Conservation (phyloP, 2,888 invertebrate species). For the Drosophila demipolita region DNA sequence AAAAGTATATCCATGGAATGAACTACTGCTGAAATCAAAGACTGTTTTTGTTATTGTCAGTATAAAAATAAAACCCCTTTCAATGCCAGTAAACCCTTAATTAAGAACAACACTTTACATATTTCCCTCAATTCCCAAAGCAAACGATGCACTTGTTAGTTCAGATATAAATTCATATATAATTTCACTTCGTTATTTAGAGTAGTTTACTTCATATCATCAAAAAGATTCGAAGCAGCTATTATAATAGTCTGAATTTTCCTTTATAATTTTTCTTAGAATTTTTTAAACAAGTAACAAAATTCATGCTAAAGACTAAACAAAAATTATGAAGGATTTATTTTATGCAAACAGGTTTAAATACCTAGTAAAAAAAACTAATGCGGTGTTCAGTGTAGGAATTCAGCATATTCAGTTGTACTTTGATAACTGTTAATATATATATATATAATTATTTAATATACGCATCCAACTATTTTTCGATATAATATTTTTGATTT, state of each 20-base stretch:
- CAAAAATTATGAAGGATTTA: background rate
- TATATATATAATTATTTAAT: background rate
- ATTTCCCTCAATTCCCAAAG: background rate
- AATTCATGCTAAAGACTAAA: background rate
- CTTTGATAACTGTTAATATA: background rate
- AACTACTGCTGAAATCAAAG: background rate
- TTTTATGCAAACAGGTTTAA: too few relatives aligned
- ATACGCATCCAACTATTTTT: background rate
- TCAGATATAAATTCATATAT: background rate
- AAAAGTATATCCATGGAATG: background rate
- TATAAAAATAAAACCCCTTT: background rate
- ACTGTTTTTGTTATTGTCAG: background rate
- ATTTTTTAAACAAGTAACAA: too few relatives aligned
- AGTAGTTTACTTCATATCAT: too few relatives aligned
- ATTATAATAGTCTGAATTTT: too few relatives aligned
- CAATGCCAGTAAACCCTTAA: background rate
- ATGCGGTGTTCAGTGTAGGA: background rate
- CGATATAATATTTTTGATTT: background rate
- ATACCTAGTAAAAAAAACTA: too few relatives aligned
- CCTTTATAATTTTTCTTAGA: too few relatives aligned
- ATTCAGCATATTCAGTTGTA: background rate
- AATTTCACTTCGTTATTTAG: too few relatives aligned
- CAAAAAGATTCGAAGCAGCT: too few relatives aligned
- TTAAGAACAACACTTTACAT: background rate
- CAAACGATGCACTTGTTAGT: background rate